A percentile compares a stretch with the other conserved stretches of the same genome.
phyloP scores from a whole-genome alignment of 2,888 invertebrate species.

The Andrena minutula region DNA sequence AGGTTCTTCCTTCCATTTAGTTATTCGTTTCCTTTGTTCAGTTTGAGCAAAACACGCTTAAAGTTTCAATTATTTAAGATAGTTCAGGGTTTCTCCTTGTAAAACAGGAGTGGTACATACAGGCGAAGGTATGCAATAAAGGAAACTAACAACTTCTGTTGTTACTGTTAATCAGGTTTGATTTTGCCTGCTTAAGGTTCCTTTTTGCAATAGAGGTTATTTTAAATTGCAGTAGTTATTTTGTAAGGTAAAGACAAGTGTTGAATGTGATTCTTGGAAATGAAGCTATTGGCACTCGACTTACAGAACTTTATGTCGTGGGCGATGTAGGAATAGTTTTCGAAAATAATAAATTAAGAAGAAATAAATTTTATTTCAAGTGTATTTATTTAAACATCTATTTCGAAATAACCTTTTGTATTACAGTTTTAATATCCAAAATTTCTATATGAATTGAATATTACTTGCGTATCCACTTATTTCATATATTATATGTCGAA shows the following conservation, averaged over 20 bases:
- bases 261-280: not conserved
- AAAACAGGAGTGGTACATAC: constrained; percentile 71
- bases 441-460: no score
- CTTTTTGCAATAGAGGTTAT: no score
- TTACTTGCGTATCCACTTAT: no score
- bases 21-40: constrained; percentile 48
- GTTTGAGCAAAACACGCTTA: constrained; percentile 71
- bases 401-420: no score
- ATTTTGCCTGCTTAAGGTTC: constrained; percentile 45
- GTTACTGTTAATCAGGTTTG: constrained; percentile 66
- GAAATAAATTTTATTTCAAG: no score
- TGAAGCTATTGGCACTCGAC: not conserved
- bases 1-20: constrained; percentile 50
- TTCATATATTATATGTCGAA: no score
- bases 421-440: no score
- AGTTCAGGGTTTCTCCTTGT: constrained; percentile 69
- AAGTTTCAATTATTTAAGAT: constrained; percentile 78
- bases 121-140: constrained; percentile 67
- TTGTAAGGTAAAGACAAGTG: not conserved
- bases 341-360: no score
- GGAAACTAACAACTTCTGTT: constrained; percentile 75
- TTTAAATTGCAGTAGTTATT: not conserved
- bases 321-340: no score
- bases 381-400: no score
- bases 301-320: not conserved